Base-by-base conservation (phyloP, 2,797 vertebrate species). In the Galago senegalensis region DNA sequence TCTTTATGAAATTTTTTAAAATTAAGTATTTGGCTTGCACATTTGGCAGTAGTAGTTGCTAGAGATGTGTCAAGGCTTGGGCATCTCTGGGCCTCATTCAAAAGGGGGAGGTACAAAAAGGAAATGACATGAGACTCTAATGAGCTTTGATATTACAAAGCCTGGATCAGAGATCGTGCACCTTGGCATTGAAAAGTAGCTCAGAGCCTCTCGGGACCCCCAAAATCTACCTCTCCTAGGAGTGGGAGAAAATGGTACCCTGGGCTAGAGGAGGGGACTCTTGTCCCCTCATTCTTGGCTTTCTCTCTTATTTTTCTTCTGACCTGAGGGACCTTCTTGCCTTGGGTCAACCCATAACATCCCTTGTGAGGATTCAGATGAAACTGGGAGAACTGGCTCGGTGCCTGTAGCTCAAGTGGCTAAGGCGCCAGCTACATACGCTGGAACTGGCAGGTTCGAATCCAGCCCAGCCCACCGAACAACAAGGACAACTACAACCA, bases 261-360 rank as follows among this genome's bases (percentile, higher is more conserved):
- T 56, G 31, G 56, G 21, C 21, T 10, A 10, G n/a, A 16, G 61
- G 2, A 6, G 27, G 7, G 20, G 76, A 6, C 2, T 5, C 61
- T 61, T 49, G 20, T 58, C 4, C 17, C 46, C 21, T 60, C 17
- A 0, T 70, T 37, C n/a, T 18, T 25, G 70, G 25, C 8, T 37
- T 85, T 40, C 34, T 90, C 23, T 60, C 27, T 31, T 31, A 23
- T 34, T 85, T 69, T 77, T 85, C 83, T 93, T 92, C 60, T 83
- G 10, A 10, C 70, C 60, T 5, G 31, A 75, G 40, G 14, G 65
- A 46, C 18, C 43, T 27, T 73, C 49, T 29, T 21, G 14, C 29
- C 31, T 70, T 60, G 34, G 49, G 20, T 58, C 69, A 75, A 67
- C n/a, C 21, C 86, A 20, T 49, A 11, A 21, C 65, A 34, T 25